Base-by-base conservation (phyloP, 2,113 vertebrate species). In the Fregata magnificens region DNA sequence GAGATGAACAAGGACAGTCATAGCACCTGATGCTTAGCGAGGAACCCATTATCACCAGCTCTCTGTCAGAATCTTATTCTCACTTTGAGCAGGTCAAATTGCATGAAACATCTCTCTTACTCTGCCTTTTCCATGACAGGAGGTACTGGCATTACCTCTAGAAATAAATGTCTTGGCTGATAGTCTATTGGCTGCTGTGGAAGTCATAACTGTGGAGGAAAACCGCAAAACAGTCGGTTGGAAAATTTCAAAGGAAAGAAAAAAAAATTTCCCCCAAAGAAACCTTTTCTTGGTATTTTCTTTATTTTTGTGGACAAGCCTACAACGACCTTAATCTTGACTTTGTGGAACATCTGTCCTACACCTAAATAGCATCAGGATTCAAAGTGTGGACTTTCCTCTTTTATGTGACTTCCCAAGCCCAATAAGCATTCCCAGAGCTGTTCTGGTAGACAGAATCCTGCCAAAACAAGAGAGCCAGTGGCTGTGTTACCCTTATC, bases 221-320 rank as follows among this genome's bases (percentile, higher is more conserved):
- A 94, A 22, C 11, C 73, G 21, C 21, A 73, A 59, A 82, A 74
- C 22, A 53, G n/a, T 32, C 17, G 6, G 8, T 12, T 73, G n/a
- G 26, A 83, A 92, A 86, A 36, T 32, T 70, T 70, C 36, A 72
- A 77, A 52, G 15, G 31, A 79, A 47, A 49, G 2, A 13, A 26
- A 38, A 70, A 65, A 63, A 55, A 13, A 7, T 13, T 29, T 9
- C 7, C 6, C 8, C 16, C 2, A 0, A 4, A 28, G 6, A 15
- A 0, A 3, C 5, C 5, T 82, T 83, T 69, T 78, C 8, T 77
- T 53, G 7, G 2, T 62, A 65, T 72, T 86, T 77, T 63, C 47
- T 71, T 61, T 56, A 32, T 66, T 95, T 80, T 67, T 72, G 25
- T 49, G 19, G n/a, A 32, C 34, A 87, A 52, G 9, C 10, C 44